These are phyloP conservation scores for Drosophila teissieri DNA, from an alignment of 1,140 invertebrate species.

Conservation along the genomic window DNA sequence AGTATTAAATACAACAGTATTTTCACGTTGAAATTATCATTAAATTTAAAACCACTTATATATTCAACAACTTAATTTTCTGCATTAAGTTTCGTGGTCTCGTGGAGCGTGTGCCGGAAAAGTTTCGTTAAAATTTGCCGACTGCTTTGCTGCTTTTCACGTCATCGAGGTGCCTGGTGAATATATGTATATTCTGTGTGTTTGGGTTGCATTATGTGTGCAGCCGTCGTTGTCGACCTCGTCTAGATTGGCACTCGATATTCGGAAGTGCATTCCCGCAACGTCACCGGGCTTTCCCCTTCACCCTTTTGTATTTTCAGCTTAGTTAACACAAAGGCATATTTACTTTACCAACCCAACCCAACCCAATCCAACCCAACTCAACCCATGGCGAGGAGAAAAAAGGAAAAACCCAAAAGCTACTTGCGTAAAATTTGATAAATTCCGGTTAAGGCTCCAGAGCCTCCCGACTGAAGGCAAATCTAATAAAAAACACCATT, in stretches of 20 bases:
- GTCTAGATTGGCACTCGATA: constrained; percentile 70
- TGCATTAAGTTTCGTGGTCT: not conserved
- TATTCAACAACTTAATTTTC: not conserved
- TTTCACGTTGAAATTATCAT: too few relatives aligned
- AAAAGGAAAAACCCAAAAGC: constrained; percentile 35
- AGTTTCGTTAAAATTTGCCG: constrained; percentile 35
- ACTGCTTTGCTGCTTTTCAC: constrained; percentile 43
- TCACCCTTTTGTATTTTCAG: constrained; percentile 56
- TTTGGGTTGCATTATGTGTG: constrained; percentile 45
- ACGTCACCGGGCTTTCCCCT: constrained; percentile 44
- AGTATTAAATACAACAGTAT: too few relatives aligned
- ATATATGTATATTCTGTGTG: constrained; percentile 10
- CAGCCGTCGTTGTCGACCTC: constrained; percentile 46
- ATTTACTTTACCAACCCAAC: constrained; percentile 51
- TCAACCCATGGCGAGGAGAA: not conserved
- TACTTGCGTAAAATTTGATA: constrained; percentile 78
- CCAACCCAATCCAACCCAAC: not conserved
- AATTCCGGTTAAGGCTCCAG: constrained; percentile 49
- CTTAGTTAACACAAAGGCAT: constrained; percentile 81
- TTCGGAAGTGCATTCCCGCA: constrained; percentile 63
- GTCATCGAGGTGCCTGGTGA: not conserved
- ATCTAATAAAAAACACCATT: constrained; percentile 67
- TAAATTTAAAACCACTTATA: too few relatives aligned
- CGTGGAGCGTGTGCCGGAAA: constrained; percentile 23
- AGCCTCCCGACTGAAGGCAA: constrained; percentile 55